Evolutionary conservation across 2,888 invertebrate species (phyloP), one percentile per base, ranked within the genome.

Genomic region (Drosophila mimica): DNA sequence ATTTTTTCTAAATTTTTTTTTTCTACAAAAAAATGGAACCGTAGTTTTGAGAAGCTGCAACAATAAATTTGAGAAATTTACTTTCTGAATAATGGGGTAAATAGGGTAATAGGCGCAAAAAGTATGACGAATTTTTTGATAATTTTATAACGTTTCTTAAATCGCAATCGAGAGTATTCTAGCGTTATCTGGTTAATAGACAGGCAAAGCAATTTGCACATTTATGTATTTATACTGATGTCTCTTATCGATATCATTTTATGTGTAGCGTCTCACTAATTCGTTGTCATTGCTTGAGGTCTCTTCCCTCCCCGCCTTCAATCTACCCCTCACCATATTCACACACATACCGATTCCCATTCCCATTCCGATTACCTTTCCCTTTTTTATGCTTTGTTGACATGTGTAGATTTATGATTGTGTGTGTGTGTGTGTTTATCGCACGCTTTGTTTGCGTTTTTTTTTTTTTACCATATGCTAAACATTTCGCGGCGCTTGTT

Each of bases 401-500:
- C 79, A 78, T 74, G 67, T 81, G 58, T 72, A 70, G 8, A 46
- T 76, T 67, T 60, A 38, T 75, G 62, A 67, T 31, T 68, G 40
- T 68, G 48, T 70, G 67, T 63, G 71, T 70, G 64, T 70, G 64
- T 70, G 67, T 65, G 70, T 67, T 83, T 83, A 70, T 81, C 79
- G 71, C 82, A 79, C 82, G 79, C 79, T 76, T 70, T 76, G 83
- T 69, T 72, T 62, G 79, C 79, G 36, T 79, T 78, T 46, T 46
- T 43, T 36, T 36, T 78, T 52, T 43, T 79, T 53, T 69, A 73
- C 78, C 88, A 82, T 84, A 82, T 84, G 88, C 82, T 74, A 82
- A 74, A 70, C 79, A 79, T 79, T 82, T 82, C 53, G 81, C 62
- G 81, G 73, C 77, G 77, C 76, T 74, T 68, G 54, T 77, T 51